Evolutionary conservation across 2,888 invertebrate species (phyloP), one percentile per base, ranked within the genome.

Genomic region (Horisme vitalbata): DNA sequence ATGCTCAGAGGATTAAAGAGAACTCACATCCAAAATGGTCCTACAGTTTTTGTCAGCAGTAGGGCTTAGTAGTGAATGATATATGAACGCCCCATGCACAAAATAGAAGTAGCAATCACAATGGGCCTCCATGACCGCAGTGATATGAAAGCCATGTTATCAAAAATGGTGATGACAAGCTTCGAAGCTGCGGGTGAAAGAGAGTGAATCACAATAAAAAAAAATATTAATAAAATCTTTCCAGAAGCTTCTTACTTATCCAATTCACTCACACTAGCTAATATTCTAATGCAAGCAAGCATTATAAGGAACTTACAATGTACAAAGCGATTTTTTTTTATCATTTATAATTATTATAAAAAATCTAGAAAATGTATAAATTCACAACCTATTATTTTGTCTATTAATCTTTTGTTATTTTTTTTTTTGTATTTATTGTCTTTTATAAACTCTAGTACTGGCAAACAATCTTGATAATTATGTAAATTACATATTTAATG

Each of bases 311-410:
- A 61, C 61, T 68, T 74, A 73, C 59, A 10, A 23, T 21, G 45
- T 45, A 55, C 46, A 39, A 65, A 67, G 71, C 75, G 55, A 54
- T 63, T 65, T 68, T 68, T 67, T 61, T 64, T 70, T 64, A 65
- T 63, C 66, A 61, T 59, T 69, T 70, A 45, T 70, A 62, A 67
- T 75, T 79, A 75, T 79, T 83, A 84, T 85, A 84, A 85, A 86
- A 87, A 73, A 83, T 83, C 86, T 87, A 86, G 78, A 87, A 88
- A 88, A 85, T 88, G 85, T 87, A 84, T 83, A 89, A 87, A 87
- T 85, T 89, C 88, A 89, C 88, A 89, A 89, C 88, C 88, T 89
- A 89, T 87, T 78, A 76, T 76, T 81, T 83, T 84, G 79, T 84
- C 86, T 87, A 85, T 81, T 76, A 72, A 70, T 4, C 5, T 58